Conservation (phyloP, 2,797 vertebrate genomes). For the Coluber constrictor region DNA sequence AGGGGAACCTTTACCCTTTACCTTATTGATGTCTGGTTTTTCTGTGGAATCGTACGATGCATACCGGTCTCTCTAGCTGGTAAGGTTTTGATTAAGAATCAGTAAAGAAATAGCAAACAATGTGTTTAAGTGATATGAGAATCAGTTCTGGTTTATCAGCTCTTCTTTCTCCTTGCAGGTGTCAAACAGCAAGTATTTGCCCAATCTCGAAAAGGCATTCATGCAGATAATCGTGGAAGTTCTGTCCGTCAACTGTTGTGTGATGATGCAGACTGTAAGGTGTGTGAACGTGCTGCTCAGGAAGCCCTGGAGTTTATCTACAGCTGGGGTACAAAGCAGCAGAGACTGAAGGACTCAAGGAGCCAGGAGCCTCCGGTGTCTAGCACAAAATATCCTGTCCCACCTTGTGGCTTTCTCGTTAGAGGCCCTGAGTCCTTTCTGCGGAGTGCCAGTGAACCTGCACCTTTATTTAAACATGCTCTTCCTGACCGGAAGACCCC, state of each 20-base stretch:
- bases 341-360: background rate
- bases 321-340: no score
- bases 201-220: no score
- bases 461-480: no score
- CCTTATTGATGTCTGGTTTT: background rate
- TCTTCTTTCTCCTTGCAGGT: background rate
- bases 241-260: conserved; percentile 48
- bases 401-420: no score
- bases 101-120: background rate
- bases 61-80: background rate
- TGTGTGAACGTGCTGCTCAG: conserved; percentile 31
- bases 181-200: background rate
- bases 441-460: background rate
- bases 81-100: background rate
- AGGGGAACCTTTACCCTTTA: no score
- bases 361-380: background rate
- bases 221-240: no score
- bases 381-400: no score
- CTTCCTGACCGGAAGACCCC: no score
- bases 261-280: conserved; percentile 30
- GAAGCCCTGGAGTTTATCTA: conserved; percentile 19
- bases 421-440: background rate
- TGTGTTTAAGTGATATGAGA: background rate
- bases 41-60: background rate
- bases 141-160: background rate